phyloP scores from a whole-genome alignment of 92 coral and sea anemone genomes.

The Isaurus tuberculatus region DNA sequence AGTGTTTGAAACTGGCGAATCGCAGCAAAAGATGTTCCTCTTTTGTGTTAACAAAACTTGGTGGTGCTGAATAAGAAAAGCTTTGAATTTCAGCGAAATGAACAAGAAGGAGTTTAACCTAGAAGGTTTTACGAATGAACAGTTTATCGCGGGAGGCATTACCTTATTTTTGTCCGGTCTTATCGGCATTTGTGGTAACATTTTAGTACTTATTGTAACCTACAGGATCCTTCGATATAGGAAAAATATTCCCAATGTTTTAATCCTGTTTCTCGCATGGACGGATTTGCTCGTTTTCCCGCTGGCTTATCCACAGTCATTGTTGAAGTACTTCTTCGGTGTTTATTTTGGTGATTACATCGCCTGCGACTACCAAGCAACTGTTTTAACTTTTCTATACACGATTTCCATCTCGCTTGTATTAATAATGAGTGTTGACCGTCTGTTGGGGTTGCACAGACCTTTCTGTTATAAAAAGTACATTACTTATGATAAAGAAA shows the following conservation, averaged over 20 bases:
- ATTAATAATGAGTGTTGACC: conserved; percentile 86
- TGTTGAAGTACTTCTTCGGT: conserved; percentile 84
- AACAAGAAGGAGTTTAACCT: conserved; percentile 82
- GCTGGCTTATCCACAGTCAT: conserved; percentile 83
- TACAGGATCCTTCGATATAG: conserved; percentile 86
- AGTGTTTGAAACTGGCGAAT: not conserved
- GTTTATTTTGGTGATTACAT: conserved; percentile 78
- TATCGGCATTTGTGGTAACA: conserved; percentile 82
- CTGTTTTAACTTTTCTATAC: conserved; percentile 72
- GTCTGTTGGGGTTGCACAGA: conserved; percentile 78
- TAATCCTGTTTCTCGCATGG: conserved; percentile 88
- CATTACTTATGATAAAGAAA: conserved; percentile 81
- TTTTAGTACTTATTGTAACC: conserved; percentile 71
- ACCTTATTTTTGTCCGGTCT: conserved; percentile 75
- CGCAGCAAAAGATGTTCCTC: not conserved
- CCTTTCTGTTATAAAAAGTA: conserved; percentile 90
- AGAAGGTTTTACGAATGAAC: conserved; percentile 80
- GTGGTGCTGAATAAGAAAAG: not conserved
- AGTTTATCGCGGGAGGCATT: conserved; percentile 86
- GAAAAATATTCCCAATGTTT: conserved; percentile 83
- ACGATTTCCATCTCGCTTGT: conserved; percentile 80
- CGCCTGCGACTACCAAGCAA: conserved; percentile 91
- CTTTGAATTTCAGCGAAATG: conserved; percentile 37
- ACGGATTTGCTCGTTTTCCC: conserved; percentile 83
- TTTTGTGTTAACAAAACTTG: not conserved